phyloP scores from a whole-genome alignment of 2,113 vertebrate genomes.

The Dunckerocampus dactyliophorus region DNA sequence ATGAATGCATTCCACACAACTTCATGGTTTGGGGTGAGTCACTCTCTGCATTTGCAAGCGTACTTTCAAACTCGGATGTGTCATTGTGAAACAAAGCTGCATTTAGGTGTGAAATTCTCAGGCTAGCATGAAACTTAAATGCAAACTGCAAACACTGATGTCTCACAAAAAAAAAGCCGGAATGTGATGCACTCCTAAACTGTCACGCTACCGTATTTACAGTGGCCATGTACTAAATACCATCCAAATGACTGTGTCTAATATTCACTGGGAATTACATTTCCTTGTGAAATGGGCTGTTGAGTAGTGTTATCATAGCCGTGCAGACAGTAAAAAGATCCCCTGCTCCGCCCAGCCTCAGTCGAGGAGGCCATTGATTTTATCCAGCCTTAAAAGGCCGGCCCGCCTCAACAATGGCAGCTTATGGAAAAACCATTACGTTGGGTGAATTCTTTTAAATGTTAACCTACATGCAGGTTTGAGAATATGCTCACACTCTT shows the following conservation, averaged over 20 bases:
- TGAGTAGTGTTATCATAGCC: slow-evolving; percentile 55
- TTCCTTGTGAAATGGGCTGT: slow-evolving; percentile 54
- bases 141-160: slow-evolving; percentile 7
- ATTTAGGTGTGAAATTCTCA: slow-evolving; percentile 7
- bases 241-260: slow-evolving; percentile 52
- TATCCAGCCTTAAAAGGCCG: slow-evolving; percentile 63
- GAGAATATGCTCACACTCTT: slow-evolving; percentile 21
- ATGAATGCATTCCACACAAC: slow-evolving; percentile 22
- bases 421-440: slow-evolving; percentile 67
- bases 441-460: slow-evolving; percentile 57
- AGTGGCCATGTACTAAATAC: slow-evolving; percentile 24
- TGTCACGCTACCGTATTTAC: slow-evolving; percentile 22
- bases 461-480: slow-evolving; percentile 49
- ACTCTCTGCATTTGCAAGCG: slow-evolving; percentile 52
- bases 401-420: slow-evolving; percentile 57
- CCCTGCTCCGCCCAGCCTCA: slow-evolving; percentile 38
- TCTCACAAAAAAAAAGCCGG: slow-evolving; percentile 23
- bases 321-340: slow-evolving; percentile 48
- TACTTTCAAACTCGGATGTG: slow-evolving; percentile 32
- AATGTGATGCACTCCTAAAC: slow-evolving; percentile 32
- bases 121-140: slow-evolving; percentile 3
- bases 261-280: slow-evolving; percentile 54
- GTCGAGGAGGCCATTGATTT: slow-evolving; percentile 63
- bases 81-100: slow-evolving; percentile 11
- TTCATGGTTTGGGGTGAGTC: slow-evolving; percentile 53